Evolutionary conservation across 2,888 invertebrate genomes (phyloP), one percentile per base, ranked within the genome.

Genomic region (Sepiola atlantica): DNA sequence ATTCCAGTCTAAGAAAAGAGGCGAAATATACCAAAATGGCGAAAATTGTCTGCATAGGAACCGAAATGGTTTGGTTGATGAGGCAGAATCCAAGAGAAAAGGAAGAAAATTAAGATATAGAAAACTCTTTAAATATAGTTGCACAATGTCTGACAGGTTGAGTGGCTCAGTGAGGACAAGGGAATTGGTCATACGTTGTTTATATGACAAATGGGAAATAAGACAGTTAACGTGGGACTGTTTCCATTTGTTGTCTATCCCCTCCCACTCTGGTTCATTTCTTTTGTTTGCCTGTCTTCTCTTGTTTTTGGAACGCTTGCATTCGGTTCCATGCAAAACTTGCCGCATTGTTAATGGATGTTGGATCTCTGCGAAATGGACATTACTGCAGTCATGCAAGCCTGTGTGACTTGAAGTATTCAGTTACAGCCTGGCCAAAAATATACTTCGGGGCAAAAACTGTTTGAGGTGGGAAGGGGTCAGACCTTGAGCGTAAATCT

Each of bases 51-150:
- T 32, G 14, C n/a, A n/a, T n/a, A 77, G 77, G 18, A 77, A 32
- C n/a, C n/a, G 77, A 77, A 77, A 77, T 77, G 77, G 77, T 77
- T 77, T 77, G 77, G 77, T 77, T 32, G 77, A 77, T 77, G 77
- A 77, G n/a, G n/a, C 77, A 77, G 77, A 77, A 77, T 77, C 77
- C n/a, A n/a, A 77, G 21, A 77, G 77, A 14, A 77, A n/a, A 77
- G n/a, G 77, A 77, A 77, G 77, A 77, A 77, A 77, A 77, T n/a
- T 77, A n/a, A 77, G 77, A 77, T 77, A 32, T 77, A n/a, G 77
- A 32, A n/a, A 61, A 77, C n/a, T 77, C 77, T 77, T n/a, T 77
- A 77, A 77, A 77, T 77, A 77, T 77, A 77, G 77, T 77, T 77
- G n/a, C n/a, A 77, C 77, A 77, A 77, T 77, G n/a, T 32, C 77